These are phyloP conservation scores for Antedon mediterranea DNA, from an alignment of 53 echinoderm and acorn worm genomes.

Conservation along the genomic window DNA sequence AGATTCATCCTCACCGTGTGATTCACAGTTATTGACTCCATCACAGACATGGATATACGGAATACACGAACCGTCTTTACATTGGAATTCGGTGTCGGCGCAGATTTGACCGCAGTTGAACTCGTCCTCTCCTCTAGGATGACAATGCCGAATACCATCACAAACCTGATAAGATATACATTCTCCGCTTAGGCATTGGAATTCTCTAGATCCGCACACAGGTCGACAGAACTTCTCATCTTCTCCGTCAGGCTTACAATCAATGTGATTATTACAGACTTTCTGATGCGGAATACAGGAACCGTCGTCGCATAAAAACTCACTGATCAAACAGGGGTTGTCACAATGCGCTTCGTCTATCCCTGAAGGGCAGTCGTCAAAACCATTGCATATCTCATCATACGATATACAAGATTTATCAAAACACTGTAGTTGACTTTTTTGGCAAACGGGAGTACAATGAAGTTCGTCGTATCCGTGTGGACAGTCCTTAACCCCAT, in stretches of 20 bases:
- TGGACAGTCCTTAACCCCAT: not conserved
- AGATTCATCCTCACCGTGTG: not conserved
- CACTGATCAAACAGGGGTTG: not conserved
- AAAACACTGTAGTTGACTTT: not conserved
- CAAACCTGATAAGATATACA: not conserved
- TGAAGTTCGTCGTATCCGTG: not conserved
- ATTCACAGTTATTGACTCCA: not conserved
- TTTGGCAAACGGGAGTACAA: not conserved
- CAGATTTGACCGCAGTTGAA: not conserved
- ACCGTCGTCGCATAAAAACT: not conserved
- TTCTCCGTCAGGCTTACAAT: not conserved
- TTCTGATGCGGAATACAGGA: not conserved
- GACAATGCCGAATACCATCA: not conserved
- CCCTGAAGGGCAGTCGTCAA: not conserved
- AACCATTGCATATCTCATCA: not conserved
- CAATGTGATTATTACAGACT: not conserved
- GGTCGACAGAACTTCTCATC: not conserved
- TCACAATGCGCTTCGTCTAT: not conserved
- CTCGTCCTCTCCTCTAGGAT: not conserved
- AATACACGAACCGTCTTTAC: conserved; percentile 1
- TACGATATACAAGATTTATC: not conserved
- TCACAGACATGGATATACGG: not conserved
- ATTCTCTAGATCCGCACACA: not conserved
- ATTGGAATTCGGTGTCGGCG: not conserved
- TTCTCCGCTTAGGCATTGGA: not conserved